These are phyloP conservation scores for Loriculus beryllinus DNA, from an alignment of 2,797 vertebrate genomes.

Conservation along the genomic window DNA sequence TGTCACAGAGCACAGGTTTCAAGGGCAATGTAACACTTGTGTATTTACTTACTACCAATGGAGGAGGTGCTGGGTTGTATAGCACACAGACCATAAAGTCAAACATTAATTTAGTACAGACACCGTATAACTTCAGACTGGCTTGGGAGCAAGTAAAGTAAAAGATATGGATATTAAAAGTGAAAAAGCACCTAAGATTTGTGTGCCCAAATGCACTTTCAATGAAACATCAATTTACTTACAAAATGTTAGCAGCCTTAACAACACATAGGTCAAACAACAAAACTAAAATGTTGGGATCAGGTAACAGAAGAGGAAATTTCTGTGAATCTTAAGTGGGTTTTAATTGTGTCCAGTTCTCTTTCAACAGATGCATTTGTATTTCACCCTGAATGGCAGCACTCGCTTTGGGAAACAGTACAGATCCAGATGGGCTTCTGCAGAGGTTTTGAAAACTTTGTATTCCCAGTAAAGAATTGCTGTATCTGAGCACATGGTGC, in stretches of 20 bases:
- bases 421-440: not conserved
- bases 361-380: not conserved
- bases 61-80: constrained; percentile 34
- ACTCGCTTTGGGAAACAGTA: not conserved
- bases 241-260: not conserved
- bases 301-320: not conserved
- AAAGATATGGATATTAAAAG: not conserved
- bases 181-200: constrained; percentile 59
- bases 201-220: not conserved
- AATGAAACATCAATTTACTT: not conserved
- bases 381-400: not conserved
- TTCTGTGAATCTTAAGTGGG: not conserved
- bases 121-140: not conserved
- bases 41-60: constrained; percentile 67
- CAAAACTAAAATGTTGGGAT: not conserved
- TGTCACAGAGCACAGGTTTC: constrained; percentile 62
- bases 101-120: constrained; percentile 4
- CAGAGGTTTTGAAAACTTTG: not conserved
- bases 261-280: not conserved
- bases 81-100: not conserved
- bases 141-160: not conserved
- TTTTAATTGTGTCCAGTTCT: not conserved
- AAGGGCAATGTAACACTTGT: constrained; percentile 66
- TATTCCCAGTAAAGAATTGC: not conserved
- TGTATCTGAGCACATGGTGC: not conserved